Evolutionary conservation across 2,113 vertebrate species (phyloP).

Genomic region (Ivindomyrus marchei): DNA sequence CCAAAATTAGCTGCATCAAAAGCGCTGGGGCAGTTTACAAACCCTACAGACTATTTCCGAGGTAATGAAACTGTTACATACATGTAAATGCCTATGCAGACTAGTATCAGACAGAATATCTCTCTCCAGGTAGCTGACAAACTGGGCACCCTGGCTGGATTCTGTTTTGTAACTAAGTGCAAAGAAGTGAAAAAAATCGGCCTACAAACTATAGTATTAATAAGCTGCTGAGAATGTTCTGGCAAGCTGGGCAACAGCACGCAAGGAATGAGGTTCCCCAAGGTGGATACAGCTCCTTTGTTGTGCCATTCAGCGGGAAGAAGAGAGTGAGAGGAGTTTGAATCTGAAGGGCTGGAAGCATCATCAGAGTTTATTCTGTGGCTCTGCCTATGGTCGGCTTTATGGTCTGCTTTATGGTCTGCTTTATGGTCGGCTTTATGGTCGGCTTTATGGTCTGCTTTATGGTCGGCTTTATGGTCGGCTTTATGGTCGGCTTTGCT

Average conservation of each 20-base stretch:
- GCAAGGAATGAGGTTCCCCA: background rate
- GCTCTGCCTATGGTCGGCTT: background rate
- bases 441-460: too few species aligned
- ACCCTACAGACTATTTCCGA: background rate
- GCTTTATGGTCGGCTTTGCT: too few species aligned
- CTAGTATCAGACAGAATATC: background rate
- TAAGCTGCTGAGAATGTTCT: background rate
- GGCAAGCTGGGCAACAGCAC: background rate
- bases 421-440: too few species aligned
- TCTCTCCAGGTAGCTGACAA: background rate
- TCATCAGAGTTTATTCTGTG: background rate
- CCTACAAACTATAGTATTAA: background rate
- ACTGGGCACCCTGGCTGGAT: background rate
- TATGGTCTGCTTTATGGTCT: too few species aligned
- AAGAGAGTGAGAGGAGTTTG: constrained; percentile 17
- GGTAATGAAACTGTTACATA: background rate
- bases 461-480: too few species aligned
- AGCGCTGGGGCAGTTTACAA: background rate
- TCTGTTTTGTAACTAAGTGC: background rate
- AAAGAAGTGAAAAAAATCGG: background rate
- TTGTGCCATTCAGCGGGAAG: constrained; percentile 3
- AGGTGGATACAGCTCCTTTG: background rate
- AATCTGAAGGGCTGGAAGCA: constrained; percentile 17
- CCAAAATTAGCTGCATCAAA: background rate
- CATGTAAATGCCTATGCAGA: background rate